A percentile compares a stretch with the other conserved stretches of the same genome.
These are phyloP conservation scores for Anastrepha obliqua DNA, from an alignment of 1,140 invertebrate genomes.

Conservation along the genomic window DNA sequence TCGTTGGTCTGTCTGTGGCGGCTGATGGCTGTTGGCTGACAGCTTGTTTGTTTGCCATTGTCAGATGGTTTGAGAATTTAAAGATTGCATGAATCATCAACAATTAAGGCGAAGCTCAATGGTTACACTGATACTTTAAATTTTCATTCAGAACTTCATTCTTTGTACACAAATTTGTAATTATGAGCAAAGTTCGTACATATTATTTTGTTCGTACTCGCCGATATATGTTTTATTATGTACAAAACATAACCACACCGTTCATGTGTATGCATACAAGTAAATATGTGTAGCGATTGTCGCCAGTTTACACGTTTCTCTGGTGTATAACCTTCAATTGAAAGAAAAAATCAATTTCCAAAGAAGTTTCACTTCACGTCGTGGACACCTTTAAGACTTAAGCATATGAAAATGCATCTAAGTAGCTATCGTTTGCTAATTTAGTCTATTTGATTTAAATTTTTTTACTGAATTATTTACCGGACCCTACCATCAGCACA, in stretches of 20 bases:
- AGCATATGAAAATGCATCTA: slow-evolving; percentile 15
- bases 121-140: background rate
- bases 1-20: slow-evolving; percentile 62
- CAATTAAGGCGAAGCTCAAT: slow-evolving; percentile 28
- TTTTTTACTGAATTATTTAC: too few relatives aligned
- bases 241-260: background rate
- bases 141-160: slow-evolving; percentile 6
- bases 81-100: slow-evolving; percentile 44
- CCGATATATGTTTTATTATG: background rate
- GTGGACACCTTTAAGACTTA: background rate
- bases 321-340: slow-evolving; percentile 42
- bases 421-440: slow-evolving; percentile 4
- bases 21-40: background rate
- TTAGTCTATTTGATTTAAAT: background rate
- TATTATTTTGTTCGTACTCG: background rate
- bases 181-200: slow-evolving; percentile 3
- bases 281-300: slow-evolving; percentile 1
- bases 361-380: slow-evolving; percentile 13
- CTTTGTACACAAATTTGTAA: background rate
- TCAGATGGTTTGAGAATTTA: slow-evolving; percentile 33
- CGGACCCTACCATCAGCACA: too few relatives aligned
- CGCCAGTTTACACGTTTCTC: slow-evolving; percentile 6
- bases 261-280: background rate
- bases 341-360: slow-evolving; percentile 46
- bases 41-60: slow-evolving; percentile 36